Base-by-base conservation (phyloP, 2,113 vertebrate genomes). In the Sinocyclocheilus anophthalmus region DNA sequence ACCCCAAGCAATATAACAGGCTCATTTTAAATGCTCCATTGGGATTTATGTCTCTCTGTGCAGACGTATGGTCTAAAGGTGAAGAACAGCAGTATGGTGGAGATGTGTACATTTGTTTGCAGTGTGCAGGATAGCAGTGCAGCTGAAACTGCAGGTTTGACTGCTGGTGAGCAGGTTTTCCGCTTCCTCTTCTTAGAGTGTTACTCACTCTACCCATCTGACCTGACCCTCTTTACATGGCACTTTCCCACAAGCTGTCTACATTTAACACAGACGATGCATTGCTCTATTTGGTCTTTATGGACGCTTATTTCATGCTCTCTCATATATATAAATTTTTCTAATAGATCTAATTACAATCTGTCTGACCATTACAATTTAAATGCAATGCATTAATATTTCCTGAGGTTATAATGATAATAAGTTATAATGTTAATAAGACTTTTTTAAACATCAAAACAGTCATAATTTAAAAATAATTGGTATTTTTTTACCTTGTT, bases 121-220 rank as follows among this genome's bases (percentile, higher is more conserved):
- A 97, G 91, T 67, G 92, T 99, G 69, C 92, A 97, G 0, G 95
- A 97, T 65, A 94, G 95, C 79, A 97, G 97, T 50, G 94, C 96
- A 1, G 97, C 98, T 30, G 94, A 96, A 48, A 92, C 85, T 1
- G 96, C 98, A 2, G 97, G 97, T 61, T 92, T 99, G n/a, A 96
- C 95, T 67, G 61, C 90, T 1, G 98, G 98, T 99, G 73, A 67
- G 61, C n/a, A 57, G 65, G 69, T 33, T 61, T 79, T 76, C 69
- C 45, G 33, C 48, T 67, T 85, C 72, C 79, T 85, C 59, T 87
- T 1, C 50, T 81, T 22, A 42, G 24, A 7, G 37, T 14, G 37
- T 63, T 59, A 83, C 85, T 59, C 76, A 81, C 82, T 76, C 83
- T 81, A 76, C 82, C 85, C 57, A 20, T 63, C 4, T 33, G 13